These are phyloP conservation scores for Zapus hudsonius DNA, from an alignment of 2,113 vertebrate species.

Conservation along the genomic window DNA sequence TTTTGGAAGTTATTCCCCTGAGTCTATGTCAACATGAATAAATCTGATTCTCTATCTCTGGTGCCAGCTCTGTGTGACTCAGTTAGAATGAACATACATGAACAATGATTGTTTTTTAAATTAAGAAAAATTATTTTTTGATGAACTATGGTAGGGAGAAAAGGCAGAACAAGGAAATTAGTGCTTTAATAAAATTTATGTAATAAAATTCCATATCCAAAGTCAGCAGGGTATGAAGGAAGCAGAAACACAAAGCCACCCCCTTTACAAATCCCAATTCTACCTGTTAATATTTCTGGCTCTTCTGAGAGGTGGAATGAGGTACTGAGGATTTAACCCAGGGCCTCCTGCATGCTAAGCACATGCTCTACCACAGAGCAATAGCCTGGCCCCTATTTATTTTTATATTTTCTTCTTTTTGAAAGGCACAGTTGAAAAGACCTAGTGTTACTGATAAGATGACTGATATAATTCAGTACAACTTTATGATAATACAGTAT, in stretches of 20 bases:
- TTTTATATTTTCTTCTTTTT: constrained; percentile 34
- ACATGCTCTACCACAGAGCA: neutral
- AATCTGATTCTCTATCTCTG: too few relatives aligned
- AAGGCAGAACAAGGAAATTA: neutral
- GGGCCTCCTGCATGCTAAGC: neutral
- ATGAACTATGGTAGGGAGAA: neutral
- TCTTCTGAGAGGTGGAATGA: neutral
- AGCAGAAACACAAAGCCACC: neutral
- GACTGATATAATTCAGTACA: neutral
- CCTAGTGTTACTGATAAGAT: neutral
- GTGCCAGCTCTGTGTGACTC: too few relatives aligned
- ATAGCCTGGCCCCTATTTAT: neutral
- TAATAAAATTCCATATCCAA: neutral
- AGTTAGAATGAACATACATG: neutral
- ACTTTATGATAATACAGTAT: neutral
- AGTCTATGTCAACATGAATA: too few relatives aligned
- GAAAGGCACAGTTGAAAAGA: neutral
- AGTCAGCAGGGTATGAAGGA: neutral
- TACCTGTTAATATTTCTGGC: neutral
- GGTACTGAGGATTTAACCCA: neutral
- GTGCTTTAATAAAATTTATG: neutral
- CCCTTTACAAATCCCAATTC: neutral
- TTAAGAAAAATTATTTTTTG: constrained; percentile 44
- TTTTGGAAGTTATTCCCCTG: too few relatives aligned
- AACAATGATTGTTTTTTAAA: neutral